Base-by-base conservation (phyloP, 2,888 invertebrate species). In the Psococerastis gibbosa region DNA sequence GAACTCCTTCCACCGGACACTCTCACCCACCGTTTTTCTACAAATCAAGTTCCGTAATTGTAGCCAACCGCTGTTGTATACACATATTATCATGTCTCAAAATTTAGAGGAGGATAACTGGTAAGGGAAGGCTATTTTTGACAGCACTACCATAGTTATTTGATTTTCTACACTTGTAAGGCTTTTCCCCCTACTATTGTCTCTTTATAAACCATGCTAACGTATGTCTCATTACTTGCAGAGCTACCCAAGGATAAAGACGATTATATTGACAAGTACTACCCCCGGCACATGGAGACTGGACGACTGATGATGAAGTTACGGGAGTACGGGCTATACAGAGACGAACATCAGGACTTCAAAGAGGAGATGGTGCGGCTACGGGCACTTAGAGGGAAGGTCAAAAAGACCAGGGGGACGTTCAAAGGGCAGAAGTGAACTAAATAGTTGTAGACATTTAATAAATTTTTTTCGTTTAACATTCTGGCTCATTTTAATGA, bases 321-420 rank as follows among this genome's bases (percentile, higher is more conserved):
- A 31, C 62, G 88, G 13, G 65, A 72, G 46, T 84, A 85, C 53
- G 88, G 88, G 0, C 63, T 88, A 3, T 88, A 68, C 60, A 69
- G 87, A 46, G 88, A 89, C 56, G 89, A 91, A 57, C 89, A 91
- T 61, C 70, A 78, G 56, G 89, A 89, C 61, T 89, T 88, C 56
- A 76, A 75, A 52, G 87, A 89, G 42, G 89, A 89, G 63, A 85
- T 84, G 75, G 69, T 70, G 50, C 68, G 87, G 45, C 62, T 84
- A 52, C 67, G 81, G 45, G 74, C 70, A 45, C 64, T 89, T 13
- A 64, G 85, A 45, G 89, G 89, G 8, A 89, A 88, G 20, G 16
- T 16, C 6, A 38, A 38, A n/a, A n/a, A n/a, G n/a, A n/a, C n/a
- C n/a, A n/a, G n/a, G n/a, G n/a, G n/a, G n/a, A n/a, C n/a, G n/a